These are phyloP conservation scores for Hippasteria phrygiana DNA, from an alignment of 53 echinoderm and acorn worm genomes.

Conservation along the genomic window DNA sequence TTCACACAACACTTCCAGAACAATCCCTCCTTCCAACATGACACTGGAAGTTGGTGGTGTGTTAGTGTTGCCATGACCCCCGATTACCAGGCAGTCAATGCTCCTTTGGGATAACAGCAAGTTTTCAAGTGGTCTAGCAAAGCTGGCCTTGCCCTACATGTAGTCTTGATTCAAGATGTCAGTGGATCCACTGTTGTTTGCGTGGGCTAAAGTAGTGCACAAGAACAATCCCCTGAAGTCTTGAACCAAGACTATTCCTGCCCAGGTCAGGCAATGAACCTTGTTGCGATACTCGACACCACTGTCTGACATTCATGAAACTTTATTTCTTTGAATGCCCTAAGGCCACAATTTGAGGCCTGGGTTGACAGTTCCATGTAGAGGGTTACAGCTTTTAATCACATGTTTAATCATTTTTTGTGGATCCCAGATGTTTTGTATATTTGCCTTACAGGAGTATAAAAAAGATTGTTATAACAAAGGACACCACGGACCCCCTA, in stretches of 20 bases:
- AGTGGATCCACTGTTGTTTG: too few relatives aligned
- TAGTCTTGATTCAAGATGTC: too few relatives aligned
- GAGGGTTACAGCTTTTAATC: neutral
- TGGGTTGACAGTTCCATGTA: neutral
- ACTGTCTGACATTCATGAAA: neutral
- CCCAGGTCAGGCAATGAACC: neutral
- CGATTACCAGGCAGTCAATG: neutral
- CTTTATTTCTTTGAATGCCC: neutral
- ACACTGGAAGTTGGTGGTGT: neutral
- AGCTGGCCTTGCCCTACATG: too few relatives aligned
- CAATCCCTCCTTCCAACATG: neutral
- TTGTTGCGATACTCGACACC: conserved; percentile 3
- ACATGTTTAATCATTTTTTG: neutral
- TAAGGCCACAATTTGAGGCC: neutral
- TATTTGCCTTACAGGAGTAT: too few relatives aligned
- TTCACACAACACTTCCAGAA: neutral
- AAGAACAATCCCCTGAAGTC: too few relatives aligned
- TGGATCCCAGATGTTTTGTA: too few relatives aligned
- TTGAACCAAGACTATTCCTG: too few relatives aligned
- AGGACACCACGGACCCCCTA: neutral
- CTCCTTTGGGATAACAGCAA: neutral
- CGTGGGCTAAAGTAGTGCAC: too few relatives aligned
- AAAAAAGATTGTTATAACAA: too few relatives aligned
- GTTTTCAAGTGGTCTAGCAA: too few relatives aligned
- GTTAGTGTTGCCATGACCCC: conserved; percentile 21